These are phyloP conservation scores for Syritta pipiens DNA, from an alignment of 2,888 invertebrate species.

Conservation along the genomic window DNA sequence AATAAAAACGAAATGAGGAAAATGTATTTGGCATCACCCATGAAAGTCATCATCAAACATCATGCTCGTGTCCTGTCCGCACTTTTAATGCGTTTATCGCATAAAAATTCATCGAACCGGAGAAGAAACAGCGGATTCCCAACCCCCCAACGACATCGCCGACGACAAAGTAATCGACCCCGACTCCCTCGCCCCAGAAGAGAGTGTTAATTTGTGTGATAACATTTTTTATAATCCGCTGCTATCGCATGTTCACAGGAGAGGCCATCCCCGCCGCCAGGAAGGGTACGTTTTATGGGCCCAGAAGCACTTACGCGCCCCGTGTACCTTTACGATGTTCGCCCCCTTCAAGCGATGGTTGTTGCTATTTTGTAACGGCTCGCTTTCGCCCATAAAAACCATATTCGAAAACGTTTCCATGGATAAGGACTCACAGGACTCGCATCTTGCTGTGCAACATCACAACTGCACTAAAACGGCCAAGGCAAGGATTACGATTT, in stretches of 20 bases:
- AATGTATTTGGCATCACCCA: slow-evolving; percentile 19
- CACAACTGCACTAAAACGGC: slow-evolving; percentile 56
- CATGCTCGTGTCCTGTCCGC: slow-evolving; percentile 47
- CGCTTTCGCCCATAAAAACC: too few species aligned
- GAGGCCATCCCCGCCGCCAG: slow-evolving; percentile 17
- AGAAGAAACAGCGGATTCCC: slow-evolving; percentile 17
- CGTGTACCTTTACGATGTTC: slow-evolving; percentile 45
- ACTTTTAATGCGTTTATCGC: slow-evolving; percentile 61
- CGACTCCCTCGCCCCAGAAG: slow-evolving; percentile 55
- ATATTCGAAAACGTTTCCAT: too few species aligned
- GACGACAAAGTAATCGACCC: slow-evolving; percentile 56
- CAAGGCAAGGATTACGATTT: slow-evolving; percentile 57
- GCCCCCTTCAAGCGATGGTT: slow-evolving; percentile 23
- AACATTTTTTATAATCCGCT: slow-evolving; percentile 64
- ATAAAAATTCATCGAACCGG: slow-evolving; percentile 60
- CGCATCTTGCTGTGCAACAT: too few species aligned
- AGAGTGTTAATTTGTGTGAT: slow-evolving; percentile 69
- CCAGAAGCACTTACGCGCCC: slow-evolving; percentile 50
- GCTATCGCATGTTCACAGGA: slow-evolving; percentile 34
- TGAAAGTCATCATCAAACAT: slow-evolving; percentile 53
- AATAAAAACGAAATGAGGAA: slow-evolving; percentile 35
- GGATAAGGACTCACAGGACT: too few species aligned
- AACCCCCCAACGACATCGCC: slow-evolving; percentile 4
- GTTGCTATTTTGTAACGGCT: slow-evolving; percentile 52
- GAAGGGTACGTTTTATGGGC: slow-evolving; percentile 58